Conservation (phyloP, 2,113 vertebrate species). For the Murina feae region DNA sequence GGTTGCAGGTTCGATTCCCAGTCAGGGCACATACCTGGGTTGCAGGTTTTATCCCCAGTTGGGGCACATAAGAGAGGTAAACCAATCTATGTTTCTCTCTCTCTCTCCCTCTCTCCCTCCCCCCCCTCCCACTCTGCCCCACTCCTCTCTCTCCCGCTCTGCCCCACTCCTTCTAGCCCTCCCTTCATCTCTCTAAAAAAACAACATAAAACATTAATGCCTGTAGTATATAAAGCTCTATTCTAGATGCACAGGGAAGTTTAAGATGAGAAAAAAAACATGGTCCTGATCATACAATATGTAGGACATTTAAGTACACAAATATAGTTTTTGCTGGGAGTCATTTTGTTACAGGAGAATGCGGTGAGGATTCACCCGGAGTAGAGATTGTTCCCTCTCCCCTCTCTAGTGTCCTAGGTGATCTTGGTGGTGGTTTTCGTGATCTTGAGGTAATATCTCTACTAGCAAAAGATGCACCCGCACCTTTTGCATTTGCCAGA, state of each 20-base stretch:
- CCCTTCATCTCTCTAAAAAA: background rate
- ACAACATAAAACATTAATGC: background rate
- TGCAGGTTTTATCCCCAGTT: background rate
- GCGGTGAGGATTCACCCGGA: background rate
- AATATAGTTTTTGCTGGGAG: background rate
- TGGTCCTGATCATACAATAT: background rate
- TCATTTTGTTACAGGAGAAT: background rate
- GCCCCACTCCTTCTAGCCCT: no score
- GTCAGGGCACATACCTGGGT: background rate
- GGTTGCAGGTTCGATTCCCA: background rate
- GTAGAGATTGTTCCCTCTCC: background rate
- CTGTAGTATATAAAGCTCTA: background rate
- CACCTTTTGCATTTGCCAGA: background rate
- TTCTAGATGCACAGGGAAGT: background rate
- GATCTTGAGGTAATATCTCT: background rate
- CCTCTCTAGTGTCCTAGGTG: background rate
- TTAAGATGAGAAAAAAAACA: background rate
- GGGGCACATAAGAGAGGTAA: background rate
- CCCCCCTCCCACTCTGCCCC: no score
- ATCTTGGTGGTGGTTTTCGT: background rate
- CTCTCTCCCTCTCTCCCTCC: no score
- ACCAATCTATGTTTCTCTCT: background rate
- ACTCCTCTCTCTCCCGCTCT: no score
- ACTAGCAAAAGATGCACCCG: background rate
- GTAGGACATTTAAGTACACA: background rate